These are phyloP conservation scores for Drosophila sturtevanti DNA, from an alignment of 1,140 invertebrate genomes.

Conservation along the genomic window DNA sequence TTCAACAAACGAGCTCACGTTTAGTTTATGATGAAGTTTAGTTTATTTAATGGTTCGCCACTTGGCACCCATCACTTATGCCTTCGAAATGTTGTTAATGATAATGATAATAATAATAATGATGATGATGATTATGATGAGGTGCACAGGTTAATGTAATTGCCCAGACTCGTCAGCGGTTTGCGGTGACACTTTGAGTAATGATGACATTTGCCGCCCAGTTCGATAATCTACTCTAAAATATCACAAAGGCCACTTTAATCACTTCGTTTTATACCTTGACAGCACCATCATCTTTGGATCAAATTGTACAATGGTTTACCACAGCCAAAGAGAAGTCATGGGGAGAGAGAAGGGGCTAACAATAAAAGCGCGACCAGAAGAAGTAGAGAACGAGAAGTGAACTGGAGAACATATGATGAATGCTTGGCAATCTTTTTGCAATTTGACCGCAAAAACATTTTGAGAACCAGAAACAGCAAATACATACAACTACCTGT, in stretches of 20 bases:
- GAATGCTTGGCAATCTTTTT: background rate
- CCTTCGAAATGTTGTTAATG: conserved; percentile 27
- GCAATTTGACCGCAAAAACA: conserved; percentile 9
- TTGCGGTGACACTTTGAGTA: conserved; percentile 69
- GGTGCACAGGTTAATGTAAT: conserved; percentile 44
- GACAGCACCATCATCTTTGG: background rate
- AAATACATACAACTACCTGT: background rate
- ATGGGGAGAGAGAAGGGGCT: background rate
- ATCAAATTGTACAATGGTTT: conserved; percentile 5
- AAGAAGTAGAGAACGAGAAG: background rate
- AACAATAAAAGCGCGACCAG: too few relatives aligned
- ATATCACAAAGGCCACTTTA: conserved; percentile 11
- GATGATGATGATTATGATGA: conserved; percentile 18
- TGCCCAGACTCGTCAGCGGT: conserved; percentile 18
- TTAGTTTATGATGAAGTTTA: conserved; percentile 55
- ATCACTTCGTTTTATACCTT: conserved; percentile 1
- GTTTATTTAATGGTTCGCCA: conserved; percentile 58
- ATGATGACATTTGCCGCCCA: conserved; percentile 55
- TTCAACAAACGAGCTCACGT: conserved; percentile 60
- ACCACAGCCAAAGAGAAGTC: background rate
- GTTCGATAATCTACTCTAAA: conserved; percentile 58
- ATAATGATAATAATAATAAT: conserved; percentile 3
- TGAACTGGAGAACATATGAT: conserved; percentile 5
- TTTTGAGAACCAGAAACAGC: background rate
- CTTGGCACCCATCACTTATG: conserved; percentile 39